These are phyloP conservation scores for Drosophila baimaii DNA, from an alignment of 1,140 invertebrate genomes.

Conservation along the genomic window DNA sequence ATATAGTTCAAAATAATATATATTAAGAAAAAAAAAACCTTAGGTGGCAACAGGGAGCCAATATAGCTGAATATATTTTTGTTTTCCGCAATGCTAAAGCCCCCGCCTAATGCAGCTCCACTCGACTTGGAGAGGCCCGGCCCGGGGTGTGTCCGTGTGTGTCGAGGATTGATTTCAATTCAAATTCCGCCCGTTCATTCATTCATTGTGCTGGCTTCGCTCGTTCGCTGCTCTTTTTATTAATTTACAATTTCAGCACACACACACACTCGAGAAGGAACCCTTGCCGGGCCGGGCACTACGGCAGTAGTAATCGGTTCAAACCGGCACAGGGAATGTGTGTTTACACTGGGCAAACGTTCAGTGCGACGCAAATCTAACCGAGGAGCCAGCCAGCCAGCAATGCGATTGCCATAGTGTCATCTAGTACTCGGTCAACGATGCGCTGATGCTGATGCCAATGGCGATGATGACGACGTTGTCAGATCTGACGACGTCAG, in stretches of 20 bases:
- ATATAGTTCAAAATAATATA: constrained; percentile 5
- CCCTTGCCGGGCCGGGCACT: constrained; percentile 35
- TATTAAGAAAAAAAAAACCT: neutral
- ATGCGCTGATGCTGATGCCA: constrained; percentile 34
- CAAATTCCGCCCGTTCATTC: constrained; percentile 75
- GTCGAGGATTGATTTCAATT: constrained; percentile 77
- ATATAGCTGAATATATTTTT: constrained; percentile 3
- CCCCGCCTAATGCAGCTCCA: constrained; percentile 45
- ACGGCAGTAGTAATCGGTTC: constrained; percentile 71
- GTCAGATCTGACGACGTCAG: constrained; percentile 39
- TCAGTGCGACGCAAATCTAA: constrained; percentile 78
- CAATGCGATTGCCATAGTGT: constrained; percentile 21
- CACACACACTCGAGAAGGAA: constrained; percentile 20
- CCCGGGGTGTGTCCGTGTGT: constrained; percentile 43
- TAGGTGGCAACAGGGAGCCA: constrained; percentile 15
- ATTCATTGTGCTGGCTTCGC: constrained; percentile 59
- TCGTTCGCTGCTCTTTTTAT: constrained; percentile 62
- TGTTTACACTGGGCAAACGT: constrained; percentile 63
- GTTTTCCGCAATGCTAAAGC: constrained; percentile 22
- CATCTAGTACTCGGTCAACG: constrained; percentile 30
- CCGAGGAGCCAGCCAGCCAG: constrained; percentile 40
- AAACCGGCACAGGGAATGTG: constrained; percentile 62
- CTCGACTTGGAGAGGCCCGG: constrained; percentile 42
- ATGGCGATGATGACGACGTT: constrained; percentile 48
- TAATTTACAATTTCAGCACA: constrained; percentile 79